A percentile compares a stretch with the other conserved stretches of the same genome.
phyloP scores from a whole-genome alignment of 2,113 vertebrate genomes.

The Anser cygnoides region DNA sequence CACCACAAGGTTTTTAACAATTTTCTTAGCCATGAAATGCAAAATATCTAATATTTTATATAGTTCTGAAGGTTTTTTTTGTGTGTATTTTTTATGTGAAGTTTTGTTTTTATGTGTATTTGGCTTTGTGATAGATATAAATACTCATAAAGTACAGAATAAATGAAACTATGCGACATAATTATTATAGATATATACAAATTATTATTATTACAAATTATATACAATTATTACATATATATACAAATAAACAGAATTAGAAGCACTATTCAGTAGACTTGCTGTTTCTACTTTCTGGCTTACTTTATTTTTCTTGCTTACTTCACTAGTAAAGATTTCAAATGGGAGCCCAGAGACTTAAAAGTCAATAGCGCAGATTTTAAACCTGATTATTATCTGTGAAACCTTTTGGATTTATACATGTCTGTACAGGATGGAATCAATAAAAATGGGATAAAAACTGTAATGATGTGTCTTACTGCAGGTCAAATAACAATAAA shows the following conservation, averaged over 20 bases:
- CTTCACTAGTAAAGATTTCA: neutral
- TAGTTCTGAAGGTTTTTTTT: neutral
- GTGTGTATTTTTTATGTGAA: no score
- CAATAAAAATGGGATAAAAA: neutral
- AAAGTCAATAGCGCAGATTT: neutral
- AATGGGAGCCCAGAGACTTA: neutral
- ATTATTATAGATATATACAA: neutral
- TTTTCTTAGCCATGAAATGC: neutral
- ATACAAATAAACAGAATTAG: fast-evolving
- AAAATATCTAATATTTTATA: neutral
- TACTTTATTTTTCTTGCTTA: neutral
- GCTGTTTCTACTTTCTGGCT: neutral
- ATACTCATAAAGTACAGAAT: neutral
- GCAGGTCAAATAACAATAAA: neutral
- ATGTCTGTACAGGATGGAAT: neutral
- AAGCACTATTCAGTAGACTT: neutral
- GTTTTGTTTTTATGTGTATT: neutral
- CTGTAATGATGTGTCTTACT: neutral
- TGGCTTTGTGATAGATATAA: neutral
- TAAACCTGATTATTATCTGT: neutral
- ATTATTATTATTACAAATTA: neutral
- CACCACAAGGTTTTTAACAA: neutral
- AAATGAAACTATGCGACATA: neutral
- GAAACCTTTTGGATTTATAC: neutral
- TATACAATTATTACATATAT: neutral